Evolutionary conservation across 2,113 vertebrate species (phyloP), one percentile per base, ranked within the genome.

Genomic region (Pseudopodoces humilis): DNA sequence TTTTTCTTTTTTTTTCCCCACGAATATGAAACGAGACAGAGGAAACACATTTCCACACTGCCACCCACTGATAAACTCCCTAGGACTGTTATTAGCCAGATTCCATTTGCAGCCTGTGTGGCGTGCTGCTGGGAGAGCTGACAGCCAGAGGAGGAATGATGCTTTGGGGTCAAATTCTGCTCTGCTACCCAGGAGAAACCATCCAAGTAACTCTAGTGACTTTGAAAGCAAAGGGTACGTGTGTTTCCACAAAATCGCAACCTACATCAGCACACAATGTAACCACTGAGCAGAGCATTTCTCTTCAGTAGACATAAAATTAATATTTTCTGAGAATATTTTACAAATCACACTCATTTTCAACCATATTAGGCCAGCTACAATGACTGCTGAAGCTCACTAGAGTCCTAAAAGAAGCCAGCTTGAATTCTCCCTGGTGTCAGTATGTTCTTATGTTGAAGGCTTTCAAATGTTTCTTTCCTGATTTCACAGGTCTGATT

Each of bases 61-160:
- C 70, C 80, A 91, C 87, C 69, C 90, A 77, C 86, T 92, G 96
- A 93, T 94, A 92, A 95, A 86, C 65, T 88, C 10, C 3, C 60
- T 59, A 80, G 69, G 81, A 88, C 68, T 90, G 75, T 82, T 86
- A 52, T 74, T 83, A 77, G 44, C 37, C 71, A 95, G 72, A 86
- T 53, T 76, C 53, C 50, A 70, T 94, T 92, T 89, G 74, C 86
- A 88, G 63, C 67, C 59, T 37, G 1, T 25, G 52, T 70, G 63
- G 53, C 2, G 0, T 68, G 83, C 92, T 88, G 76, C 89, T 95
- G 92, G 62, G 72, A 92, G 44, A 59, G 55, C 86, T 96, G 94
- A 93, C 90, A 96, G 67, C 43, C 91, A 84, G 50, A 52, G 78
- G 63, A 83, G 49, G 53, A 86, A 90, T 58, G 78, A 92, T 3